These are phyloP conservation scores for Petrophora chlorosata DNA, from an alignment of 2,888 invertebrate species.

Conservation along the genomic window DNA sequence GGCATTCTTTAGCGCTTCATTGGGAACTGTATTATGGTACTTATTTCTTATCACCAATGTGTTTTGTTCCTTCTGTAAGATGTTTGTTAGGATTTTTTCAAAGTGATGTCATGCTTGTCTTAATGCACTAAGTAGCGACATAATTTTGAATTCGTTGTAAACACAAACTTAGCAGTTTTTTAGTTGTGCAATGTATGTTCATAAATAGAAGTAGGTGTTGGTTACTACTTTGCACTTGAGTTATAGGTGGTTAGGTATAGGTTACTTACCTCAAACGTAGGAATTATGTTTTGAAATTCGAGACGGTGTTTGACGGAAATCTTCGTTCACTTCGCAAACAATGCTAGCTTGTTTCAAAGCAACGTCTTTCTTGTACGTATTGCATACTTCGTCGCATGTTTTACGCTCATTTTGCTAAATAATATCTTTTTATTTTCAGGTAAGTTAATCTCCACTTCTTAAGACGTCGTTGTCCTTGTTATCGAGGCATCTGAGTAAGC, in stretches of 20 bases:
- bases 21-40: constrained; percentile 1
- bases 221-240: too few relatives aligned
- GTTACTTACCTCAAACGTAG: constrained; percentile 3
- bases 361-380: constrained; percentile 28
- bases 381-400: constrained; percentile 16
- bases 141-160: too few relatives aligned
- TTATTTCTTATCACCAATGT: too few relatives aligned
- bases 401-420: constrained; percentile 6
- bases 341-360: constrained; percentile 48
- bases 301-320: constrained; percentile 66
- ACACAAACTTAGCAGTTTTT: too few relatives aligned
- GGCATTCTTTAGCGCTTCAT: constrained; percentile 52
- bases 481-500: constrained; percentile 34
- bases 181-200: too few relatives aligned
- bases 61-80: too few relatives aligned
- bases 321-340: constrained; percentile 57
- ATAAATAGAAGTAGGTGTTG: too few relatives aligned
- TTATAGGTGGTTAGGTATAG: not conserved
- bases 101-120: too few relatives aligned
- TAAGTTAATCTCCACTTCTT: constrained; percentile 41
- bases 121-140: too few relatives aligned
- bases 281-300: constrained; percentile 61
- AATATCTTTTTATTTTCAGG: constrained; percentile 49
- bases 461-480: constrained; percentile 2
- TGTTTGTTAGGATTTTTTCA: too few relatives aligned